Conservation (phyloP, 2,888 invertebrate species). For the Atethmia centrago region DNA sequence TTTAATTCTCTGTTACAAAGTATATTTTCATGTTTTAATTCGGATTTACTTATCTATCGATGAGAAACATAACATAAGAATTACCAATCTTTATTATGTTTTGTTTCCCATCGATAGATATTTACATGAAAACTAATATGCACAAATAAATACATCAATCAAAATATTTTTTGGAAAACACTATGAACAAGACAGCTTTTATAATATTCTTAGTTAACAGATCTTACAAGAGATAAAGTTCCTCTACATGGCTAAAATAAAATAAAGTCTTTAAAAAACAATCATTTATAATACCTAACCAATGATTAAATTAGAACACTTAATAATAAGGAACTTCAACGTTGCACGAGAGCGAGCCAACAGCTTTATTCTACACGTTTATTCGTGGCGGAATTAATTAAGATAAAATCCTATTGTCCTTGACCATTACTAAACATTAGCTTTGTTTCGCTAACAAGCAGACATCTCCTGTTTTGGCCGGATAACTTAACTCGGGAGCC, state of each 20-base stretch:
- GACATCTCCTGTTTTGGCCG: conserved; percentile 30
- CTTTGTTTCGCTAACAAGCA: conserved; percentile 37
- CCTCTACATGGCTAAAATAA: no score
- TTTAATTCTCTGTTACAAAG: conserved; percentile 15
- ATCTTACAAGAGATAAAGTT: background rate
- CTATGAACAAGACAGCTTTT: background rate
- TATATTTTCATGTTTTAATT: conserved; percentile 24
- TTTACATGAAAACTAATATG: background rate
- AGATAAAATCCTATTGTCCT: conserved; percentile 56
- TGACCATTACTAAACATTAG: conserved; percentile 52
- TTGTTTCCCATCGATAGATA: background rate
- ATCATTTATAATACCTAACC: background rate
- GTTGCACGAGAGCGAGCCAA: conserved; percentile 1
- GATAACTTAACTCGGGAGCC: conserved; percentile 17
- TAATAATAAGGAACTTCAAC: background rate
- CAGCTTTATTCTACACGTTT: conserved; percentile 41
- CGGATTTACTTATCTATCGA: no score
- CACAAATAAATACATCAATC: background rate
- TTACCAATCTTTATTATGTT: background rate
- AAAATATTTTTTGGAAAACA: background rate
- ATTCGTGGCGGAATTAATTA: conserved; percentile 56
- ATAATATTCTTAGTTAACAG: background rate
- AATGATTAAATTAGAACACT: background rate
- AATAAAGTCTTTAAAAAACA: background rate
- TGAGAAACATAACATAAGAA: no score